Conservation (phyloP, 2,113 vertebrate genomes). For the Hippocampus comes region DNA sequence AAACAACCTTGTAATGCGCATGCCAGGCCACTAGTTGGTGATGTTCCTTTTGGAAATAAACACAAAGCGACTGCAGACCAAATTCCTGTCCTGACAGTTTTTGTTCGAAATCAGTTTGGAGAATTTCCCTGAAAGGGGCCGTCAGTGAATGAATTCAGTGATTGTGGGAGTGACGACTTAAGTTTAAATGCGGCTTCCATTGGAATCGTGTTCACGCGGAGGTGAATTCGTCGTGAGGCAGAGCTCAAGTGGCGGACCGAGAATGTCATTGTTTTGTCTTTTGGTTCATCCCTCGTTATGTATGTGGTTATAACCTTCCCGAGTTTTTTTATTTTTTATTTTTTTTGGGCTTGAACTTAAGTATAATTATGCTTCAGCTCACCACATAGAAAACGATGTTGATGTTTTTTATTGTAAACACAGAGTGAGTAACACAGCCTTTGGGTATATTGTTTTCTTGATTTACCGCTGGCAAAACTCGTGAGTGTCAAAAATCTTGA, state of each 20-base stretch:
- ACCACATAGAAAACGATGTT: background rate
- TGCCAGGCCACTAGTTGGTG: background rate
- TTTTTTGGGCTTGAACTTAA: background rate
- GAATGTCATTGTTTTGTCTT: slow-evolving; percentile 39
- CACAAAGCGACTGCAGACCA: no score
- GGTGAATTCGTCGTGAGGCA: background rate
- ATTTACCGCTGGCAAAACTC: background rate
- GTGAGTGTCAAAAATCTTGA: background rate
- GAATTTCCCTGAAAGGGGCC: background rate
- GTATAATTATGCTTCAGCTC: slow-evolving; percentile 14
- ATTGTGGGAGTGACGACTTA: background rate
- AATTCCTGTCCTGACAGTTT: no score
- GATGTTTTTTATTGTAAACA: slow-evolving; percentile 11
- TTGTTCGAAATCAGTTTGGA: background rate
- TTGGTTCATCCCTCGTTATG: slow-evolving; percentile 21
- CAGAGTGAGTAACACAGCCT: background rate
- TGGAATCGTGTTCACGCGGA: background rate
- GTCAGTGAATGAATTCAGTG: background rate
- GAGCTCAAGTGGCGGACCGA: slow-evolving; percentile 25
- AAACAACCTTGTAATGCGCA: background rate
- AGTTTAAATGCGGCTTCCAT: background rate
- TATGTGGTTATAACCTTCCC: slow-evolving; percentile 8
- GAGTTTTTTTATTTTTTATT: slow-evolving; percentile 8
- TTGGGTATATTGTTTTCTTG: slow-evolving; percentile 1
- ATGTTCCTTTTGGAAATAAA: background rate